Conservation (phyloP, 2,797 vertebrate species). For the Chelidonichthys spinosus region DNA sequence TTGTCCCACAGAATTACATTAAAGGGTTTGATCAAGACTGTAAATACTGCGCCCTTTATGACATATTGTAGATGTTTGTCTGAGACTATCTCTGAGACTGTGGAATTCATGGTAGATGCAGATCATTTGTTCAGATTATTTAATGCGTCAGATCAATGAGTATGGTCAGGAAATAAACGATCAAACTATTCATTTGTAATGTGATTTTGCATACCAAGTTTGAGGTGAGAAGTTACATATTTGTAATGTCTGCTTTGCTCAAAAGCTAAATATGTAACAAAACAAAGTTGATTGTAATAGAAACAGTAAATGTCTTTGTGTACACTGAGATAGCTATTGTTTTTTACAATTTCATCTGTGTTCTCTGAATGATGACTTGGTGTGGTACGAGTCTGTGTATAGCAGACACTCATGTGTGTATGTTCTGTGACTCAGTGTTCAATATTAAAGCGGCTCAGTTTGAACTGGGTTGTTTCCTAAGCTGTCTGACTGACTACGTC, state of each 20-base stretch:
- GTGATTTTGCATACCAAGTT: slow-evolving; percentile 32
- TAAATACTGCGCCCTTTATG: slow-evolving; percentile 69
- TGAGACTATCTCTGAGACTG: slow-evolving; percentile 33
- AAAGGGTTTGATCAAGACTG: slow-evolving; percentile 40
- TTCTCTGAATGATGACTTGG: slow-evolving; percentile 36
- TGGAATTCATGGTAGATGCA: slow-evolving; percentile 30
- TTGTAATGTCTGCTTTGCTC: slow-evolving; percentile 14
- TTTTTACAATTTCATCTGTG: slow-evolving; percentile 12
- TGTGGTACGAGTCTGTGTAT: slow-evolving; percentile 13
- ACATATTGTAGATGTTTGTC: slow-evolving; percentile 45
- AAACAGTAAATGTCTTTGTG: slow-evolving; percentile 35
- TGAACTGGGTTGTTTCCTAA: slow-evolving; percentile 25
- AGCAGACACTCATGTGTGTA: slow-evolving; percentile 18
- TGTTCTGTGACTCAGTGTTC: slow-evolving; percentile 51
- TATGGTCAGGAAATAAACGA: slow-evolving; percentile 17
- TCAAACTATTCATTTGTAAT: slow-evolving; percentile 22
- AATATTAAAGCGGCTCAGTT: slow-evolving; percentile 48
- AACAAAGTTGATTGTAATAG: slow-evolving; percentile 11
- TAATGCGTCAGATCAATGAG: slow-evolving; percentile 47
- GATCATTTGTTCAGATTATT: slow-evolving; percentile 60
- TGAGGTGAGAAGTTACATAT: slow-evolving; percentile 31
- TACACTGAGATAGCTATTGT: slow-evolving; percentile 30
- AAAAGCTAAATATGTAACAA: slow-evolving; percentile 26
- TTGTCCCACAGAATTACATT: slow-evolving; percentile 22
- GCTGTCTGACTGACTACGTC: slow-evolving; percentile 26